Conservation (phyloP, 2,797 vertebrate genomes). For the Nothura maculosa region DNA sequence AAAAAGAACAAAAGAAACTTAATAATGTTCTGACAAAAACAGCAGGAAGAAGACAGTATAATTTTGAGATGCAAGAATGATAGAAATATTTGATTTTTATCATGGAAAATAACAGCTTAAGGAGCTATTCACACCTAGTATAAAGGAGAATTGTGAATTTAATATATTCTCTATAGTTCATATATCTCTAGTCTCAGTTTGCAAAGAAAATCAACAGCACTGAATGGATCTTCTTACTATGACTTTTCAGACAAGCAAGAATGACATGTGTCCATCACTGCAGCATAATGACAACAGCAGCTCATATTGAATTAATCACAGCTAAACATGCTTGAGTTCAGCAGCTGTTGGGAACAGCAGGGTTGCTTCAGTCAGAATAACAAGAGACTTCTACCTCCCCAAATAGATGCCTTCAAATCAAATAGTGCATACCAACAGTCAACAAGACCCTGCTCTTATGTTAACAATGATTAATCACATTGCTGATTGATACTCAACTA, state of each 20-base stretch:
- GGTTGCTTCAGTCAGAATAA: conserved; percentile 47
- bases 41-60: not conserved
- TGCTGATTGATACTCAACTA: conserved; percentile 53
- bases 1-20: not conserved
- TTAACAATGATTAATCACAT: conserved; percentile 73
- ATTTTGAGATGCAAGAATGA: conserved; percentile 19
- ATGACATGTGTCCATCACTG: conserved; percentile 38
- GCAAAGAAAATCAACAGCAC: conserved; percentile 28
- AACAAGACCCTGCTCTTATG: conserved; percentile 25
- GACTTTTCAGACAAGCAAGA: conserved; percentile 57
- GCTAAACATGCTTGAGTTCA: conserved; percentile 72
- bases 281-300: conserved; percentile 63
- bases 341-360: conserved; percentile 73
- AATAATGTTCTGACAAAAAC: conserved; percentile 35
- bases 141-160: not conserved
- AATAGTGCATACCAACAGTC: conserved; percentile 40
- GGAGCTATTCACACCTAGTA: conserved; percentile 22
- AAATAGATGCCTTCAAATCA: conserved; percentile 54
- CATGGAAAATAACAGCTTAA: not conserved
- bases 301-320: conserved; percentile 75
- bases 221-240: conserved; percentile 54
- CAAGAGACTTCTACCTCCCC: conserved; percentile 28
- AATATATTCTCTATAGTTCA: conserved; percentile 12
- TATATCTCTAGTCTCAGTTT: conserved; percentile 31
- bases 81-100: conserved; percentile 54